A percentile compares a stretch with the other conserved stretches of the same genome.
Conservation (phyloP, 2,888 invertebrate species). For the Coelopa pilipes region DNA sequence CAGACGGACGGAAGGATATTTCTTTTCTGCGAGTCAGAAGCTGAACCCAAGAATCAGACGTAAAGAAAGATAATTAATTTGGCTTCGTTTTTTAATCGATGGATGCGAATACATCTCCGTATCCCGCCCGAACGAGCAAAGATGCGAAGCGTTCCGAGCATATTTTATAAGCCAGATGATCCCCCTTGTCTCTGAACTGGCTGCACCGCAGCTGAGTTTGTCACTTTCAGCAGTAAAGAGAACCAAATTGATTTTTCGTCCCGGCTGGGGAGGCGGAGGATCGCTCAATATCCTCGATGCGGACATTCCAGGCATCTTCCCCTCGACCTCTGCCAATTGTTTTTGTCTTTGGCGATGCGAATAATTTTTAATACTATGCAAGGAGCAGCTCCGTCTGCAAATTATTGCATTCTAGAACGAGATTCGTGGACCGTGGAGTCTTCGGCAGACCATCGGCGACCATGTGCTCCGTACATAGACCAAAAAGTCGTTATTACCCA, state of each 20-base stretch:
- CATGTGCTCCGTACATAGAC: not conserved
- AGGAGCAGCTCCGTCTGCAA: constrained; percentile 17
- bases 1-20: constrained; percentile 9
- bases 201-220: too few relatives aligned
- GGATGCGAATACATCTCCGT: constrained; percentile 4
- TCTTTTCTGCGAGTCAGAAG: constrained; percentile 23
- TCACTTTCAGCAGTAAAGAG: constrained; percentile 27
- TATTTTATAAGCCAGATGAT: constrained; percentile 26
- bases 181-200: too few relatives aligned
- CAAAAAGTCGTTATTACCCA: too few relatives aligned
- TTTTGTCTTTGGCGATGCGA: constrained; percentile 20
- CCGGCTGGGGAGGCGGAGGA: constrained; percentile 39
- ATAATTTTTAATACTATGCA: constrained; percentile 12
- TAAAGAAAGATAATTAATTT: constrained; percentile 21
- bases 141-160: constrained; percentile 19
- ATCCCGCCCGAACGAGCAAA: constrained; percentile 9
- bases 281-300: constrained; percentile 61
- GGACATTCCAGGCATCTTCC: constrained; percentile 47
- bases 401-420: constrained; percentile 5
- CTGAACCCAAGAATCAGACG: constrained; percentile 24
- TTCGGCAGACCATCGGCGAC: not conserved
- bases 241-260: constrained; percentile 24
- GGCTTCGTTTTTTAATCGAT: constrained; percentile 27
- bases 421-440: not conserved
- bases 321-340: constrained; percentile 13